Percentiles rank a stretch among this genome's conserved stretches.
These are phyloP conservation scores for Megaceryle alcyon DNA, from an alignment of 2,797 vertebrate species.

Conservation along the genomic window DNA sequence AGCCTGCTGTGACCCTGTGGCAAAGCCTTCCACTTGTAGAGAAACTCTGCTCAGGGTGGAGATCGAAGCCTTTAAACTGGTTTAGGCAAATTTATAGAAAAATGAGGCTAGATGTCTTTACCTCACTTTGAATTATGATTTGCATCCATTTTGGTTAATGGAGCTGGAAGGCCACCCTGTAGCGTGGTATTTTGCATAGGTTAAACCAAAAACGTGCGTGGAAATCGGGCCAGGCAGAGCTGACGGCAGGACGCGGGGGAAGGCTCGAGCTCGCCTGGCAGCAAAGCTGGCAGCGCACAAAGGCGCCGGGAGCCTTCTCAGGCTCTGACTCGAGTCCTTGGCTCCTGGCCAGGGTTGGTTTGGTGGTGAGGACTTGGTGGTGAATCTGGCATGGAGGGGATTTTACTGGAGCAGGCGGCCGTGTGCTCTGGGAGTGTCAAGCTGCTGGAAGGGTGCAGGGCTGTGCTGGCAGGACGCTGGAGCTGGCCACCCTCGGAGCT, in stretches of 20 bases:
- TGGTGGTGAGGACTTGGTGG: not conserved
- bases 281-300: fast-evolving
- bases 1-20: not conserved
- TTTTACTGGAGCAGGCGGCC: not conserved
- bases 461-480: not conserved
- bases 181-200: not conserved
- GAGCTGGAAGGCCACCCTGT: not conserved
- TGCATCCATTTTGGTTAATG: not conserved
- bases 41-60: fast-evolving
- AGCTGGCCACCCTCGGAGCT: fast-evolving
- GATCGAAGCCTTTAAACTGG: not conserved
- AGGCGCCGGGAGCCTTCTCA: not conserved
- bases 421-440: not conserved
- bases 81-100: not conserved
- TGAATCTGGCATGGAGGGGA: fast-evolving
- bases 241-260: fast-evolving
- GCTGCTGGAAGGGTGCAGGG: not conserved
- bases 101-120: not conserved
- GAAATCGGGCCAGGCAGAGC: not conserved
- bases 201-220: not conserved
- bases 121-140: not conserved
- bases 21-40: not conserved
- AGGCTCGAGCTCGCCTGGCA: fast-evolving
- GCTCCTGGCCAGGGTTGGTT: not conserved
- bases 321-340: fast-evolving